phyloP scores from a whole-genome alignment of 2,888 invertebrate genomes.

The Lepeophtheirus nordmannii region DNA sequence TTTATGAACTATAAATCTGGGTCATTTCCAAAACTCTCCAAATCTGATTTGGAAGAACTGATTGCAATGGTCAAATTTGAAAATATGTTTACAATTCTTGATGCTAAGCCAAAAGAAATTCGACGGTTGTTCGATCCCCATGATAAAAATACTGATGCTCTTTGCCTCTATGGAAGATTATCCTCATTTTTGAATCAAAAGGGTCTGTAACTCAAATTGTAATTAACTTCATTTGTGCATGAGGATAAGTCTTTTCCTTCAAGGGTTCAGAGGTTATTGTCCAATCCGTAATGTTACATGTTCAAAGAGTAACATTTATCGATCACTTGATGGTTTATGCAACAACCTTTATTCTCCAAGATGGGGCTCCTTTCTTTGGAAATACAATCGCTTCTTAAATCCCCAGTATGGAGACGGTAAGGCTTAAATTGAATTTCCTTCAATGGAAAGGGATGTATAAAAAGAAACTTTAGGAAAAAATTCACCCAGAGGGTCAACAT shows the following conservation, averaged over 20 bases:
- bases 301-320: background rate
- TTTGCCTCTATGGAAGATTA: too few species aligned
- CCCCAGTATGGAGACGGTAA: conserved; percentile 19
- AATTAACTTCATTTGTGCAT: too few species aligned
- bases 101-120: too few species aligned
- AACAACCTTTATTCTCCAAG: conserved; percentile 8
- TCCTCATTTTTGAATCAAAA: too few species aligned
- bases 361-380: conserved; percentile 5
- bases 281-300: conserved; percentile 3
- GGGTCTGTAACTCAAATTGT: too few species aligned
- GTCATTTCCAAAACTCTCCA: too few species aligned
- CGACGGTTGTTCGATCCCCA: too few species aligned
- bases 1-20: too few species aligned
- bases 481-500: conserved; percentile 9
- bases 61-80: too few species aligned
- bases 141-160: too few species aligned
- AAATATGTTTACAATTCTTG: too few species aligned
- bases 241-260: background rate
- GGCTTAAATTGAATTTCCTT: background rate
- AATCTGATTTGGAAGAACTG: too few species aligned
- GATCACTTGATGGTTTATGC: conserved; percentile 13
- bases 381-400: background rate
- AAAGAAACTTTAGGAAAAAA: background rate
- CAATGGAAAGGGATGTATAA: background rate
- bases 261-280: background rate